Evolutionary conservation across 2,888 invertebrate species (phyloP), one percentile per base, ranked within the genome.

Genomic region (Ophion ventricosus): DNA sequence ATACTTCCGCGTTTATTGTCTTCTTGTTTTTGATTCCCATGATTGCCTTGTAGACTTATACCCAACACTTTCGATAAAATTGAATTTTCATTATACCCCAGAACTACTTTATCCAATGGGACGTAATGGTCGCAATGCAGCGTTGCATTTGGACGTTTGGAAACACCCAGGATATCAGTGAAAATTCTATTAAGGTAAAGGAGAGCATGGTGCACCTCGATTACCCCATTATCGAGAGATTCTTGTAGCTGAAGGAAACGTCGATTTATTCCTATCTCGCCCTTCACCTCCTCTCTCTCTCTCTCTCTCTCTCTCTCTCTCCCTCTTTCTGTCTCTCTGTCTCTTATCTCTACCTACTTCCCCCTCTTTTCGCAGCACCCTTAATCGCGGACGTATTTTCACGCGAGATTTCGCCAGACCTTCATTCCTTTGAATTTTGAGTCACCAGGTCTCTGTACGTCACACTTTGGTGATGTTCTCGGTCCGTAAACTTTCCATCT

Each of bases 341-440:
- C n/a, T n/a, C n/a, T n/a, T n/a, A n/a, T n/a, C n/a, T n/a, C 35
- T 8, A 35, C 8, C 20, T 57, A 17, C 25, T 56, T 26, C 8
- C 40, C 14, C 25, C 10, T 43, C 43, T 43, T 25, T 56, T 40
- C 25, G 57, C 59, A 35, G 70, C 43, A 17, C 40, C 3, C 0
- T 20, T 73, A 73, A 77, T 73, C 29, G 49, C 57, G 35, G 69
- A 76, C 43, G 76, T 77, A 72, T 83, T 80, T 80, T 67, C 63
- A 54, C n/a, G 26, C 11, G 54, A 25, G 20, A 40, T 40, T 67
- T 59, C 11, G 67, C 54, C 76, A 56, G 61, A 67, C 54, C 63
- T 75, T 23, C 76, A 61, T 49, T 56, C 29, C 63, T 40, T 40
- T 25, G 26, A 11, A 49, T 75, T 49, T 72, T 25, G 56, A 63